These are phyloP conservation scores for Nixonia krombeini DNA, from an alignment of 1,140 invertebrate genomes.

Conservation along the genomic window DNA sequence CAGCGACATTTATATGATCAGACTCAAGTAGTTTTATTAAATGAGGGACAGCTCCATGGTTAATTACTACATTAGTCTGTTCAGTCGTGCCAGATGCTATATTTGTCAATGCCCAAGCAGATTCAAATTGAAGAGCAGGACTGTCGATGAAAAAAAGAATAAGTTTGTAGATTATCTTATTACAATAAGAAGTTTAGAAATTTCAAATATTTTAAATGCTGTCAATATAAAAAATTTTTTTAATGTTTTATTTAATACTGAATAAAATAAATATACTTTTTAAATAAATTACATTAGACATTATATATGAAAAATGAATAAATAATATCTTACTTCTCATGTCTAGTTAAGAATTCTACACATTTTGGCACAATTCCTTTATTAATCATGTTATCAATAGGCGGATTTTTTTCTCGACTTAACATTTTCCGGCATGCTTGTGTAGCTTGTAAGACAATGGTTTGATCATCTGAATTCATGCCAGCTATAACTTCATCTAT, in stretches of 20 bases:
- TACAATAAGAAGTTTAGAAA: no score
- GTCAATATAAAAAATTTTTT: no score
- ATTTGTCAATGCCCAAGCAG: constrained; percentile 98
- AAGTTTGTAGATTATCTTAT: no score
- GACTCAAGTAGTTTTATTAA: constrained; percentile 86
- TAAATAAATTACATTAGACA: no score
- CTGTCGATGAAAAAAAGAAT: no score
- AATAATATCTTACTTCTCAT: constrained; percentile 76
- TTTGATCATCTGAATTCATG: constrained; percentile 76
- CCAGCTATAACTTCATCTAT: constrained; percentile 77
- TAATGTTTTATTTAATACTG: no score
- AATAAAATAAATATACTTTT: no score
- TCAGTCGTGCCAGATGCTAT: constrained; percentile 95
- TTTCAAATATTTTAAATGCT: no score
- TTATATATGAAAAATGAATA: no score
- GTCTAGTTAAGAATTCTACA: constrained; percentile 81
- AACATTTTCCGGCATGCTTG: constrained; percentile 90
- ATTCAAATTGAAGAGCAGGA: constrained; percentile 94
- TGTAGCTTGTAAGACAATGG: constrained; percentile 77
- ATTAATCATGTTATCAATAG: constrained; percentile 91
- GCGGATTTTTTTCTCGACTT: constrained; percentile 92
- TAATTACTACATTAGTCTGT: constrained; percentile 90
- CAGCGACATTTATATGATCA: constrained; percentile 84
- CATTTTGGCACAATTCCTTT: constrained; percentile 90
- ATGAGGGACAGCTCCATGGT: constrained; percentile 88